Conservation (phyloP, 1,140 invertebrate genomes). For the Trachymyrmex septentrionalis region DNA sequence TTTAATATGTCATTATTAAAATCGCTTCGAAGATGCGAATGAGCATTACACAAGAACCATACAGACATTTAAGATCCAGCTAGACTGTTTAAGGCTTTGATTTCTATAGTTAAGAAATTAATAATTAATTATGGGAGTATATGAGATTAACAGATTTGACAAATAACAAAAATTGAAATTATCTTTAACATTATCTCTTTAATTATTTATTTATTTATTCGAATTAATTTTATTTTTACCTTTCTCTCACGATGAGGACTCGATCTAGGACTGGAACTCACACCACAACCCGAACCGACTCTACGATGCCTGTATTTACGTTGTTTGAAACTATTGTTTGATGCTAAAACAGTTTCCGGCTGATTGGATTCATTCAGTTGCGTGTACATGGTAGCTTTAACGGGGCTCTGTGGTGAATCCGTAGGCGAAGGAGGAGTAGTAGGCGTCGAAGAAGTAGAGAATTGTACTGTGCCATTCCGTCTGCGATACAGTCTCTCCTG, state of each 20-base stretch:
- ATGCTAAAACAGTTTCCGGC: constrained; percentile 87
- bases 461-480: constrained; percentile 79
- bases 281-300: constrained; percentile 87
- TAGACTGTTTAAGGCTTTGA: too few species aligned
- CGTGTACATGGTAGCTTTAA: constrained; percentile 88
- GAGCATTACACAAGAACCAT: too few species aligned
- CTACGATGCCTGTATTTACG: constrained; percentile 87
- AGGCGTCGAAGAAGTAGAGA: constrained; percentile 84
- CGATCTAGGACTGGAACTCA: constrained; percentile 86
- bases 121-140: too few species aligned
- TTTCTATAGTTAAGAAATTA: too few species aligned
- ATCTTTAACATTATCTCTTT: background rate
- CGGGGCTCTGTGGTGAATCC: constrained; percentile 84
- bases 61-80: too few species aligned
- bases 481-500: constrained; percentile 87
- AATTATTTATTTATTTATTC: constrained; percentile 7
- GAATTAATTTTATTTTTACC: constrained; percentile 62
- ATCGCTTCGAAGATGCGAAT: too few species aligned
- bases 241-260: constrained; percentile 87
- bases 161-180: background rate
- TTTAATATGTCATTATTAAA: too few species aligned
- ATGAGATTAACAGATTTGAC: too few species aligned
- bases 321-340: constrained; percentile 84
- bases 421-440: constrained; percentile 86
- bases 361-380: constrained; percentile 88